These are phyloP conservation scores for Mergus octosetaceus DNA, from an alignment of 2,797 vertebrate species.

Conservation along the genomic window DNA sequence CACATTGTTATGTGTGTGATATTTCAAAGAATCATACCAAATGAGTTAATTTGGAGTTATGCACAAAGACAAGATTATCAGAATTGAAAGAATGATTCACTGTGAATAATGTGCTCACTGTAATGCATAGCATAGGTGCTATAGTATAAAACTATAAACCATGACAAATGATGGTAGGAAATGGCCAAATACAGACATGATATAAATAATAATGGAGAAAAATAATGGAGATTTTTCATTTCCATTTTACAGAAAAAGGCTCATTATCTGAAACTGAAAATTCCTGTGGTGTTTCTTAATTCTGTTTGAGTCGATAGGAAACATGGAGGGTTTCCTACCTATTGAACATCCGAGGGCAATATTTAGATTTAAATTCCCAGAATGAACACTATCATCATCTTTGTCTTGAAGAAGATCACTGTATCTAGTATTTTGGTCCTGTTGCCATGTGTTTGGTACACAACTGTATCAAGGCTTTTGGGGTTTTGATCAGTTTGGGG, in stretches of 20 bases:
- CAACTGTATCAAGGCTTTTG: background rate
- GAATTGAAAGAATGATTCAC: background rate
- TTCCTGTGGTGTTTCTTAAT: background rate
- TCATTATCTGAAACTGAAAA: background rate
- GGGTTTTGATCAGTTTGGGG: background rate
- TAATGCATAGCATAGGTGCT: fast-evolving
- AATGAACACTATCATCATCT: background rate
- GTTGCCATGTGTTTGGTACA: background rate
- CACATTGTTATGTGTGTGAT: background rate
- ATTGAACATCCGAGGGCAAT: background rate
- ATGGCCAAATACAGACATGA: background rate
- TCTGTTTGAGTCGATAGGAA: background rate
- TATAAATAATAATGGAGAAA: background rate
- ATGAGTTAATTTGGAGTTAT: background rate
- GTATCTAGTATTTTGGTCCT: background rate
- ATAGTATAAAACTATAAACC: background rate
- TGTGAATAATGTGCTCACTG: background rate
- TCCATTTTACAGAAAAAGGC: background rate
- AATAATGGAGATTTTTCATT: background rate
- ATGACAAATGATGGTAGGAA: background rate
- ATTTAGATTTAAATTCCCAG: background rate
- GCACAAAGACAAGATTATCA: background rate
- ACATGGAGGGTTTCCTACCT: background rate
- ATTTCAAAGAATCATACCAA: background rate
- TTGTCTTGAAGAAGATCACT: background rate